Percentiles rank a stretch among this genome's conserved stretches.
These are phyloP conservation scores for Alca torda DNA, from an alignment of 2,797 vertebrate genomes.

Conservation along the genomic window DNA sequence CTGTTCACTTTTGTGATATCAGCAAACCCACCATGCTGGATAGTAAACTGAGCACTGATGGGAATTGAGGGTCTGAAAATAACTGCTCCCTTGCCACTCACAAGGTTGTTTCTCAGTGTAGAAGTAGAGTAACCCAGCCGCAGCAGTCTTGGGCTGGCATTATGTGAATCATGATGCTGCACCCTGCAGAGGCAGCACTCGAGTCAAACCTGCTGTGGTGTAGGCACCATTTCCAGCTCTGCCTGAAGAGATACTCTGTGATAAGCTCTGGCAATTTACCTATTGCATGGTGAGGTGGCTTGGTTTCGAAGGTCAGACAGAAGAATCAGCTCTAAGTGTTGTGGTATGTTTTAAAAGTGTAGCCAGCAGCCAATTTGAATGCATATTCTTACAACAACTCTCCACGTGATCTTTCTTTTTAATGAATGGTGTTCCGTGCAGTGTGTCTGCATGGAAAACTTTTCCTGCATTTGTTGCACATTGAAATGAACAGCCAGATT, in stretches of 20 bases:
- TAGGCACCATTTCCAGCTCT: background rate
- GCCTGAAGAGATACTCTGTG: background rate
- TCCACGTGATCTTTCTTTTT: background rate
- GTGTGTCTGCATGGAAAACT: background rate
- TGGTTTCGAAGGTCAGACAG: background rate
- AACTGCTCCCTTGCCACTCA: background rate
- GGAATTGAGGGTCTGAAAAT: background rate
- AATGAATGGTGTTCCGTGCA: background rate
- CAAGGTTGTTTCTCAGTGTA: background rate
- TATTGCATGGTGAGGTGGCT: background rate
- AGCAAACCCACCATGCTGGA: background rate
- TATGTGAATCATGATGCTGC: background rate
- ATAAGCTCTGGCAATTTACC: background rate
- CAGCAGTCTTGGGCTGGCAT: background rate
- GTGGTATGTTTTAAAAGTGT: background rate
- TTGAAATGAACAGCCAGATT: background rate
- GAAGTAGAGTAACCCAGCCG: background rate
- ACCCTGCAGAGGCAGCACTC: background rate
- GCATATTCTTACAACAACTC: background rate
- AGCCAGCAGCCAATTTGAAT: background rate
- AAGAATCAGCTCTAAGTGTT: background rate
- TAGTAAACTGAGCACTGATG: background rate
- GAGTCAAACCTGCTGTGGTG: background rate
- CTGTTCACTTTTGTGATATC: background rate
- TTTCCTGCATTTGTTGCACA: background rate